These are phyloP conservation scores for Ichneumon xanthorius DNA, from an alignment of 2,888 invertebrate species.

Conservation along the genomic window DNA sequence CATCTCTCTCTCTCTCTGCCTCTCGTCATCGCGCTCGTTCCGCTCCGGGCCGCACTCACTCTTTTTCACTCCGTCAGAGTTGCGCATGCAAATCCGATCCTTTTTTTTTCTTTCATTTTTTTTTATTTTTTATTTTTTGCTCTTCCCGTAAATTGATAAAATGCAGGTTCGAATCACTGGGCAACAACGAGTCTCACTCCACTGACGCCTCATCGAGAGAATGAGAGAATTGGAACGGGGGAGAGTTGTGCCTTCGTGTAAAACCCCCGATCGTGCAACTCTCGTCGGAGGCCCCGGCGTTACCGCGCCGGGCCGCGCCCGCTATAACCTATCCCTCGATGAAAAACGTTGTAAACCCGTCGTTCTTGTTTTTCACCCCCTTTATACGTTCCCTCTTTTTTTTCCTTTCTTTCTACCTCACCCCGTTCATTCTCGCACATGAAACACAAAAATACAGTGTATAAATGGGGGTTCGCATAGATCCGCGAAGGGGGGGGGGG, in stretches of 20 bases:
- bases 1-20: constrained; percentile 47
- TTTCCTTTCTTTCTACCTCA: constrained; percentile 14
- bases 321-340: constrained; percentile 35
- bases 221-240: constrained; percentile 34
- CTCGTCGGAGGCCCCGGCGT: constrained; percentile 53
- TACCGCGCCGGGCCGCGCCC: constrained; percentile 38
- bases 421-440: constrained; percentile 24
- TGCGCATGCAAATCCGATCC: constrained; percentile 76
- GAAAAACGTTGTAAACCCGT: constrained; percentile 68
- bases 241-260: constrained; percentile 62
- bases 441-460: constrained; percentile 54
- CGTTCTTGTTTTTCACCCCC: constrained; percentile 64
- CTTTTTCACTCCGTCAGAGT: constrained; percentile 44
- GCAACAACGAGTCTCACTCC: constrained; percentile 63
- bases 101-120: constrained; percentile 51
- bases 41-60: constrained; percentile 29
- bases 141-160: constrained; percentile 77
- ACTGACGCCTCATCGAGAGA: constrained; percentile 33
- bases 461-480: constrained; percentile 35
- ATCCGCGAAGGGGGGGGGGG: background rate
- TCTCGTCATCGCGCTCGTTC: constrained; percentile 58
- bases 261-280: constrained; percentile 53
- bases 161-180: constrained; percentile 75
- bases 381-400: constrained; percentile 33
- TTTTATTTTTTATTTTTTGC: background rate